Conservation (phyloP, 2,797 vertebrate species). For the Jordanella pulchra region DNA sequence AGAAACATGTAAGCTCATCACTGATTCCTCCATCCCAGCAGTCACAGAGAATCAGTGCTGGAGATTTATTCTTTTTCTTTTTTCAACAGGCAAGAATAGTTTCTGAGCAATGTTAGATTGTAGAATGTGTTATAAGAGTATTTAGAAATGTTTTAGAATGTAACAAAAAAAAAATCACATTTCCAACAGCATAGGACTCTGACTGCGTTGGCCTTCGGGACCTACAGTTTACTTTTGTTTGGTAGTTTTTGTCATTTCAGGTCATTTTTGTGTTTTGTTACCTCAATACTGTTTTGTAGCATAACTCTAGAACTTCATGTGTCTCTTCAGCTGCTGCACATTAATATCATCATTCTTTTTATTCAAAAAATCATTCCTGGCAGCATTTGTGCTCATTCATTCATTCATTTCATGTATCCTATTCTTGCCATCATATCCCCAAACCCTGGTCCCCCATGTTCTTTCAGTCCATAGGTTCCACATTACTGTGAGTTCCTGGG, state of each 20-base stretch:
- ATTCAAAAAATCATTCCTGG: neutral
- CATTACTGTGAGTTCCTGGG: neutral
- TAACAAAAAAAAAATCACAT: neutral
- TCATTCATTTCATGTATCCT: neutral
- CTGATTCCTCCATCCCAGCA: neutral
- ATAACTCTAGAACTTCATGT: neutral
- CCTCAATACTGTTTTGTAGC: neutral
- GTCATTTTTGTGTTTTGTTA: neutral
- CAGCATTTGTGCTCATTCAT: neutral
- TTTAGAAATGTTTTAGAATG: neutral
- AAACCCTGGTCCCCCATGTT: neutral
- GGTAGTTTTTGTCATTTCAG: neutral
- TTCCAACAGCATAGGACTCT: too few relatives aligned
- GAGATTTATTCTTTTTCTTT: constrained; percentile 8
- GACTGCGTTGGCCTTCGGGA: too few relatives aligned
- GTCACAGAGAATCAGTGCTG: constrained; percentile 1
- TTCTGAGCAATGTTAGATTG: neutral
- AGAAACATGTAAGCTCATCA: constrained; percentile 2
- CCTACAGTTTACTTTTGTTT: too few relatives aligned
- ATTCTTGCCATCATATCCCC: neutral
- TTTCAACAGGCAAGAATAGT: neutral
- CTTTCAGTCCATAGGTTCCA: neutral
- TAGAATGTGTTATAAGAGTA: neutral
- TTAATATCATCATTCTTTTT: neutral
- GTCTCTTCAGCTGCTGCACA: neutral